Evolutionary conservation across 2,888 invertebrate genomes (phyloP).

Genomic region (Isoperla grammatica): DNA sequence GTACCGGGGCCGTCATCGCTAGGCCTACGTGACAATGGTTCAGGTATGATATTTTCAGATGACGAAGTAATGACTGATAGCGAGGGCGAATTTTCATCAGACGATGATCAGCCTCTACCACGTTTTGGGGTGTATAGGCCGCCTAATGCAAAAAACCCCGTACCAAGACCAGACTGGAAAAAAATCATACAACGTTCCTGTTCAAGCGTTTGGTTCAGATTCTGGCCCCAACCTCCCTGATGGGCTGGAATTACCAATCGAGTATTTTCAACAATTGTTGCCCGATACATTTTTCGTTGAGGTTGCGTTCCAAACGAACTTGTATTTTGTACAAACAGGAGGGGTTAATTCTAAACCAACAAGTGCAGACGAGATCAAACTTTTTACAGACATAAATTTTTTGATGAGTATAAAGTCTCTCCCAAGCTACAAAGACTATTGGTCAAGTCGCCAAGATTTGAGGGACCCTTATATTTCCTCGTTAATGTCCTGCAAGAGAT

Average conservation of each 20-base stretch:
- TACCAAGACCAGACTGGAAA: neutral
- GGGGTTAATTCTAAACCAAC: constrained; percentile 23
- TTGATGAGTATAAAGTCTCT: constrained; percentile 34
- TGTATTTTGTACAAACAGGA: constrained; percentile 29
- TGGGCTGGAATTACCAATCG: constrained; percentile 21
- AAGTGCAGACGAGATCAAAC: constrained; percentile 28
- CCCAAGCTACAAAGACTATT: constrained; percentile 34
- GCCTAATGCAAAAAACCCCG: neutral
- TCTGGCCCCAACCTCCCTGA: constrained; percentile 7
- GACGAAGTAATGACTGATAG: neutral
- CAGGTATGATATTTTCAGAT: neutral
- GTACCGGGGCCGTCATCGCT: neutral
- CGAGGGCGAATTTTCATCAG: neutral
- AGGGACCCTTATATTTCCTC: constrained; percentile 29
- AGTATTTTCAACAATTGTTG: constrained; percentile 29
- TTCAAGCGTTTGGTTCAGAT: neutral
- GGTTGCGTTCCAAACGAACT: constrained; percentile 32
- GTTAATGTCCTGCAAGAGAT: constrained; percentile 30
- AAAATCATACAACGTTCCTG: neutral
- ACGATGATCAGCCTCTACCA: neutral
- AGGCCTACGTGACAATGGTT: neutral
- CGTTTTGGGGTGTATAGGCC: neutral
- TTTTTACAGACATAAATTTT: constrained; percentile 33
- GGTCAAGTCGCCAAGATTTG: constrained; percentile 28
- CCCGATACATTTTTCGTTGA: constrained; percentile 28